Evolutionary conservation across 2,888 invertebrate genomes (phyloP), one percentile per base, ranked within the genome.

Genomic region (Eristalis pertinax): DNA sequence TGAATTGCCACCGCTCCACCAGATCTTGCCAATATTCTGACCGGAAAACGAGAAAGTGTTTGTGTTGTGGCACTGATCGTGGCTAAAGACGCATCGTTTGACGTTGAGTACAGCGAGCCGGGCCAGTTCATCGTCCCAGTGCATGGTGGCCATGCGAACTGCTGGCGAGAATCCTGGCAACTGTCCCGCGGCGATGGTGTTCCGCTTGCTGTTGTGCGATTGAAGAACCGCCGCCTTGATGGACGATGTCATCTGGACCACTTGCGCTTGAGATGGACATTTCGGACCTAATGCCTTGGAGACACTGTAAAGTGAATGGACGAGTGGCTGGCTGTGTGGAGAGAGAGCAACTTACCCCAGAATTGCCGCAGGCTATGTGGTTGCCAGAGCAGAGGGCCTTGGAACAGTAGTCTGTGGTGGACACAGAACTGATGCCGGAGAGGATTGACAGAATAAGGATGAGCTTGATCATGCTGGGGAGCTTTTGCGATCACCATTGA

Each of bases 41-140:
- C 91, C 92, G 11, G 91, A 64, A 73, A 84, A 90, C 11, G 79
- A 67, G 68, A 90, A 91, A 2, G 62, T 76, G 0, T 88, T 76
- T 1, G 92, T 92, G 4, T 89, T 90, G 76, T 70, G 92, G 80
- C 92, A 91, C 0, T 76, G 68, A 22, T 91, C 92, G 73, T 91
- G 91, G 0, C 69, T 15, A 89, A 91, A 90, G 35, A 60, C 0
- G 10, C 92, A 92, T 19, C 89, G 89, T 13, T 56, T 89, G 0
- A 90, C 91, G 64, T 91, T 90, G 1, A 90, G 78, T 3, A 70
- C 73, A 10, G 92, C 92, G 60, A 92, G 24, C n/a, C 85, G 67
- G 32, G 92, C 90, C 63, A 92, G 79, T 24, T 92, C 91, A 1
- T 89, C 72, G 68, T 88, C 87, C 92, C 92, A 92, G 15, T 64